Evolutionary conservation across 1,140 invertebrate species (phyloP).

Genomic region (Ceratina japonica): DNA sequence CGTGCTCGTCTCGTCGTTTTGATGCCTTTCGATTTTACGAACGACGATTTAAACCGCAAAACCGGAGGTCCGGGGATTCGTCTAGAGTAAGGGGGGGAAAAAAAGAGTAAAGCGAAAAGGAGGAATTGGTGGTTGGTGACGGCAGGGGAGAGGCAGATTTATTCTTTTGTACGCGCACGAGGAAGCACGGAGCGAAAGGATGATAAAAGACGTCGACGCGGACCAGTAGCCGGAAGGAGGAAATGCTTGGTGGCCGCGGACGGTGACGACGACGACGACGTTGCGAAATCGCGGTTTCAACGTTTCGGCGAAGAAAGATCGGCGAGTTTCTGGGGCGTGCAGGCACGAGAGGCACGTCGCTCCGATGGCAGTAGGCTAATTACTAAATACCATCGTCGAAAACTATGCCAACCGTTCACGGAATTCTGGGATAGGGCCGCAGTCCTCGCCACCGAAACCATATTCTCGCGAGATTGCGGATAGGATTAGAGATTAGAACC

Average conservation of each 20-base stretch:
- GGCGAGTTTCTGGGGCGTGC: neutral
- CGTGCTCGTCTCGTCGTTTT: no score
- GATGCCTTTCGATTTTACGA: no score
- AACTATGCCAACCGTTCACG: slow-evolving; percentile 52
- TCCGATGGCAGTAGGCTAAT: slow-evolving; percentile 52
- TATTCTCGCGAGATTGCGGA: slow-evolving; percentile 56
- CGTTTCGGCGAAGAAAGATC: neutral
- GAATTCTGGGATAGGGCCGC: slow-evolving; percentile 48
- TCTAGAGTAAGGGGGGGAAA: no score
- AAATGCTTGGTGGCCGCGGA: neutral
- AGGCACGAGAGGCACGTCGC: slow-evolving; percentile 16
- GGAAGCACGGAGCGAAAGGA: no score
- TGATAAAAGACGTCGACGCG: no score
- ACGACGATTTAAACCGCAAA: no score
- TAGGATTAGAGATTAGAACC: slow-evolving; percentile 51
- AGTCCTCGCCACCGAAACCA: slow-evolving; percentile 39
- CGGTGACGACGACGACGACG: neutral
- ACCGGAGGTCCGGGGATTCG: no score
- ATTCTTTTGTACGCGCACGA: no score
- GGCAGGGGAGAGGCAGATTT: no score
- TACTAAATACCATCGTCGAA: slow-evolving; percentile 59
- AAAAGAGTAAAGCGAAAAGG: no score
- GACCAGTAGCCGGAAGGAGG: no score
- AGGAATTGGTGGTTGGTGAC: no score
- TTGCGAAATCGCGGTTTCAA: neutral